A percentile compares a stretch with the other conserved stretches of the same genome.
phyloP scores from a whole-genome alignment of 2,113 vertebrate genomes.

The Carassius gibelio region DNA sequence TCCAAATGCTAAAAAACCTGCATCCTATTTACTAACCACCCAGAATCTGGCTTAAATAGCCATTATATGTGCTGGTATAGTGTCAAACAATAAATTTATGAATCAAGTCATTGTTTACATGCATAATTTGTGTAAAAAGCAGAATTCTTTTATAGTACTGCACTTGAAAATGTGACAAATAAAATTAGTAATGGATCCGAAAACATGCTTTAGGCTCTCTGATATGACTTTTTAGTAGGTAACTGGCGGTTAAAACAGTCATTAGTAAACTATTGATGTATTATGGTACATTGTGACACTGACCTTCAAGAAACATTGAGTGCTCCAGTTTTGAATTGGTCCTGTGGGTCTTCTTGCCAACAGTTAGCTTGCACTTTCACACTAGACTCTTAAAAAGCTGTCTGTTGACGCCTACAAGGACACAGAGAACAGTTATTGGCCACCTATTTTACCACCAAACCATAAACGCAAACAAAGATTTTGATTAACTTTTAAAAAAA shows the following conservation, averaged over 20 bases:
- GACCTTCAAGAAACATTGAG: slow-evolving; percentile 61
- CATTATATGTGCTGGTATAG: neutral
- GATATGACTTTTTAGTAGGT: neutral
- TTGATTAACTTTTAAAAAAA: slow-evolving; percentile 22
- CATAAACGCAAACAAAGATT: slow-evolving; percentile 27
- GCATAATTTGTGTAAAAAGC: neutral
- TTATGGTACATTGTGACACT: slow-evolving; percentile 49
- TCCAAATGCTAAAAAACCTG: neutral
- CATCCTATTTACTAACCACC: neutral
- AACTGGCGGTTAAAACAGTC: neutral
- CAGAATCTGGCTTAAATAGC: neutral
- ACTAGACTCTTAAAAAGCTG: slow-evolving; percentile 52
- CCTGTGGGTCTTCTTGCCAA: slow-evolving; percentile 44
- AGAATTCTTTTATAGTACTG: neutral
- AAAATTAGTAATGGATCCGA: too few species aligned
- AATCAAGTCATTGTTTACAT: neutral
- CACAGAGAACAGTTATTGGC: slow-evolving; percentile 54
- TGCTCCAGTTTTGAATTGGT: slow-evolving; percentile 36
- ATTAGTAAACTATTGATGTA: neutral
- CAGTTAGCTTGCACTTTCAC: slow-evolving; percentile 17
- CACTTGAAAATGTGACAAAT: too few species aligned
- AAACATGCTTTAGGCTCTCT: neutral
- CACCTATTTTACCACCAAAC: slow-evolving; percentile 41
- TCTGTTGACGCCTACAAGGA: slow-evolving; percentile 66
- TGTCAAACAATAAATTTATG: neutral